Evolutionary conservation across 2,113 vertebrate species (phyloP), one percentile per base, ranked within the genome.

Genomic region (Ctenodactylus gundi): DNA sequence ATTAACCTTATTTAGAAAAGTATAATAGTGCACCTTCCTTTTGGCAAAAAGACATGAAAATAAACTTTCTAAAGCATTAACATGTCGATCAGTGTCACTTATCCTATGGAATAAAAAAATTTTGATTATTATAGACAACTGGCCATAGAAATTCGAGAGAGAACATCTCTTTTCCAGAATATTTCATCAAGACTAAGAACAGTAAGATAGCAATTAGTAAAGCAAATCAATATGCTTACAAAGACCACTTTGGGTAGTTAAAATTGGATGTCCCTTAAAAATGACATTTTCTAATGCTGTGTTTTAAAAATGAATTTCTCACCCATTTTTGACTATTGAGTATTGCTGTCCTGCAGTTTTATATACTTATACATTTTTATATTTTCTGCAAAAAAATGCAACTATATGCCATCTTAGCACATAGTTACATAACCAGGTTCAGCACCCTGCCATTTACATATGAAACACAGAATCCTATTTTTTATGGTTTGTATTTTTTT

Each of bases 41-140:
- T 96, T 92, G 70, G 65, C 73, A 85, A 68, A 29, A 91, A 94
- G 51, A 90, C 4, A 60, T 51, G 92, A 70, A 88, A 88, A 29
- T 21, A 83, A 92, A 92, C 27, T 62, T 78, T 89, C 62, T 80
- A 88, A 93, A 75, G 21, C 41, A 85, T 89, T 80, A 81, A 46
- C 58, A 76, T 85, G 75, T 62, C 72, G 20, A 70, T 75, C 36
- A 65, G 7, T 85, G 62, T 92, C 44, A 67, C 34, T 88, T 88
- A 39, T 27, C 83, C 57, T 80, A 0, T 41, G 80, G 41, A 90
- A 72, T 91, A 15, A 90, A 49, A 39, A 92, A 90, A 84, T 78
- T 92, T 55, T 86, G 27, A 83, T 92, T 25, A 84, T 86, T 77
- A 51, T 44, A 18, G 77, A 92, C 60, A 13, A 83, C 46, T 94